A percentile compares a stretch with the other conserved stretches of the same genome.
These are phyloP conservation scores for Apodemia zela DNA, from an alignment of 2,888 invertebrate species.

Conservation along the genomic window DNA sequence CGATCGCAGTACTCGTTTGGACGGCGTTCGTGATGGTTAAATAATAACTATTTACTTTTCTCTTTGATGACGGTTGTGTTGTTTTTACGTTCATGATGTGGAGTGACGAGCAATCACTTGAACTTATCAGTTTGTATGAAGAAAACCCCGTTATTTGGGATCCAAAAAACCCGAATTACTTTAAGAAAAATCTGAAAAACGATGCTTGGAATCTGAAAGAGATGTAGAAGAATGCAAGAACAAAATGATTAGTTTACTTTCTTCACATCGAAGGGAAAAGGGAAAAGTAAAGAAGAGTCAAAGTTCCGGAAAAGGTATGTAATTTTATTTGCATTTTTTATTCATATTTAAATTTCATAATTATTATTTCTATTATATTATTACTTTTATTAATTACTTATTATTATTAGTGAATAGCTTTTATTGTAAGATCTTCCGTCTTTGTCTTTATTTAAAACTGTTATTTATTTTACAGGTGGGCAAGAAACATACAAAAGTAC, in stretches of 20 bases:
- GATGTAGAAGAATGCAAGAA: constrained; percentile 3
- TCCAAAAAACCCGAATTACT: too few species aligned
- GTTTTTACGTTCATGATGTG: not conserved
- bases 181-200: too few species aligned
- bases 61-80: too few species aligned
- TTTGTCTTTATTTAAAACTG: too few species aligned
- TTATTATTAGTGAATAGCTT: too few species aligned
- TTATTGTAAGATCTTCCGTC: too few species aligned
- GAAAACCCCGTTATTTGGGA: not conserved
- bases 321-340: not conserved
- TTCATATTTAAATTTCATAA: too few species aligned
- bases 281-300: constrained; percentile 7
- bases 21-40: not conserved
- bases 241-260: not conserved
- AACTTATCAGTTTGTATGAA: constrained; percentile 2
- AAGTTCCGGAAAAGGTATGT: constrained; percentile 5
- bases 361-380: too few species aligned
- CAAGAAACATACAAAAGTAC: too few species aligned
- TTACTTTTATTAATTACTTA: too few species aligned
- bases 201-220: not conserved
- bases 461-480: too few species aligned
- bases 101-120: constrained; percentile 8
- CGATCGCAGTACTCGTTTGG: not conserved
- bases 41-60: too few species aligned
- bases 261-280: constrained; percentile 2